Evolutionary conservation across 2,888 invertebrate genomes (phyloP).

Genomic region (Dastarcus helophoroides): DNA sequence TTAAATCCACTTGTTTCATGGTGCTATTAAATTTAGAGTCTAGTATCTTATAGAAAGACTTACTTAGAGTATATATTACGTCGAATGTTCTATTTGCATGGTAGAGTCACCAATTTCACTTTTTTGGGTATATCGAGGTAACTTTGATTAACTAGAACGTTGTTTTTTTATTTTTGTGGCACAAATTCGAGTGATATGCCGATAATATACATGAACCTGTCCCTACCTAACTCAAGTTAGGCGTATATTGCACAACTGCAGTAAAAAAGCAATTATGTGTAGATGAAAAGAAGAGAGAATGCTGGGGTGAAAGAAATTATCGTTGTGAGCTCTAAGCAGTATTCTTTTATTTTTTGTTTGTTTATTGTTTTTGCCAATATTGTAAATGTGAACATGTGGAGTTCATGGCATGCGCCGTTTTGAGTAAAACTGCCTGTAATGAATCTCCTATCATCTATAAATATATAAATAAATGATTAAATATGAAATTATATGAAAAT

Average conservation of each 20-base stretch:
- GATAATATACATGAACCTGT: slow-evolving; percentile 21
- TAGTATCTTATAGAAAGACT: too few relatives aligned
- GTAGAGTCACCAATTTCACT: too few relatives aligned
- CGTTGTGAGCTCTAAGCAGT: slow-evolving; percentile 32
- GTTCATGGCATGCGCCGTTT: slow-evolving; percentile 27
- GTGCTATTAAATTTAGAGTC: too few relatives aligned
- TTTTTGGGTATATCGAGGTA: slow-evolving; percentile 5
- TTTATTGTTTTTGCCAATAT: slow-evolving; percentile 31
- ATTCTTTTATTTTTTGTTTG: slow-evolving; percentile 27
- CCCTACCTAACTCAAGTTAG: slow-evolving; percentile 7
- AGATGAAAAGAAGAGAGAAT: slow-evolving; percentile 19
- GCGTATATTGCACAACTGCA: slow-evolving; percentile 18
- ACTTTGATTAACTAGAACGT: slow-evolving; percentile 7
- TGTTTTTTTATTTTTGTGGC: slow-evolving; percentile 2
- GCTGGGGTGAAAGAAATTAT: slow-evolving; percentile 23
- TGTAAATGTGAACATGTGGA: slow-evolving; percentile 31
- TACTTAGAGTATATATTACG: too few relatives aligned
- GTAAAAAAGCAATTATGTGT: slow-evolving; percentile 32
- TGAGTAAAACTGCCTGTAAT: slow-evolving; percentile 30
- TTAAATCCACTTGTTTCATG: too few relatives aligned
- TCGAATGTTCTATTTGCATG: too few relatives aligned
- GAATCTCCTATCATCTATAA: slow-evolving; percentile 36
- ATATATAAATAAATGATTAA: slow-evolving; percentile 35
- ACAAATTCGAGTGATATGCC: slow-evolving; percentile 20
- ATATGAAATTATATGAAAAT: slow-evolving; percentile 34